A percentile compares a stretch with the other conserved stretches of the same genome.
These are phyloP conservation scores for Tachuris rubrigastra DNA, from an alignment of 2,113 vertebrate genomes.

Conservation along the genomic window DNA sequence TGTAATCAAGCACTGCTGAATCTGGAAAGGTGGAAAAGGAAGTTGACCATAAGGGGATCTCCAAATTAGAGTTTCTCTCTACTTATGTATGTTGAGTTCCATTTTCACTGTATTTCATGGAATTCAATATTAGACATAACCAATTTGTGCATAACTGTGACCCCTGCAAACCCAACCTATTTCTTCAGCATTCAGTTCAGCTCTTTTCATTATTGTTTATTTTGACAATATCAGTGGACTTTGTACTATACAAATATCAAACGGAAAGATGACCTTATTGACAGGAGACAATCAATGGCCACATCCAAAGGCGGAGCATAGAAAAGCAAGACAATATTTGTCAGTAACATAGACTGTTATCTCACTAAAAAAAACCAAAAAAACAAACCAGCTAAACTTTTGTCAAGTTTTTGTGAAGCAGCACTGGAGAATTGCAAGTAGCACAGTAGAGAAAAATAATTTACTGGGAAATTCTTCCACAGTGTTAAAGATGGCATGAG, in stretches of 20 bases:
- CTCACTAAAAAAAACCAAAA: too few relatives aligned
- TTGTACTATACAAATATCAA: background rate
- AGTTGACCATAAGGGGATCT: slow-evolving; percentile 1
- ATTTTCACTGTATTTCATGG: background rate
- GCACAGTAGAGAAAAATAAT: background rate
- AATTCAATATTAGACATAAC: background rate
- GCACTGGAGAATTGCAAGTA: background rate
- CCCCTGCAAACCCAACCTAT: background rate
- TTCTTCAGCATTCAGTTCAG: background rate
- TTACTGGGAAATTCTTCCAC: background rate
- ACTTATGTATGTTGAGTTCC: background rate
- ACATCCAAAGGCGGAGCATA: background rate
- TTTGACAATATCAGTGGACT: background rate
- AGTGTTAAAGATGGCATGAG: background rate
- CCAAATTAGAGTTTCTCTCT: background rate
- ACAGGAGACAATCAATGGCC: background rate
- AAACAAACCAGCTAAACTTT: background rate
- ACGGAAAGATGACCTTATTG: background rate
- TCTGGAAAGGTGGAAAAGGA: slow-evolving; percentile 48
- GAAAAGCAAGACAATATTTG: background rate
- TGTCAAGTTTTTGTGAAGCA: background rate
- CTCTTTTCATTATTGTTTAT: background rate
- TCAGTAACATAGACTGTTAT: background rate
- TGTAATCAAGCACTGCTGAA: slow-evolving; percentile 16
- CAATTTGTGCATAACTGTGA: background rate